Conservation (phyloP, 2,888 invertebrate genomes). For the Matsumyia berberina region DNA sequence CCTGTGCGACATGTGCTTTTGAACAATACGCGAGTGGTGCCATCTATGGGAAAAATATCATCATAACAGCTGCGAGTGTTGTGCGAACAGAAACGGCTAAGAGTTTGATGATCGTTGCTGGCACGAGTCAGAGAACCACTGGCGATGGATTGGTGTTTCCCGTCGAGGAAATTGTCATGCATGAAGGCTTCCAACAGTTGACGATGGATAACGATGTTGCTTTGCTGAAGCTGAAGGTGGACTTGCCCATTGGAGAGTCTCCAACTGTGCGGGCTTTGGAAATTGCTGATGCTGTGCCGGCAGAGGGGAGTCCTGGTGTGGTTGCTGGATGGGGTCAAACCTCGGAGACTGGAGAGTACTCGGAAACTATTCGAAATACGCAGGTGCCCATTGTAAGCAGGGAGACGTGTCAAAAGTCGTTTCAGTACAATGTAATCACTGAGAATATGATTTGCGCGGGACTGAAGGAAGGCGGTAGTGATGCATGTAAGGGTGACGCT, state of each 20-base stretch:
- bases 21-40: slow-evolving; percentile 84
- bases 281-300: slow-evolving; percentile 77
- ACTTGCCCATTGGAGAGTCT: slow-evolving; percentile 83
- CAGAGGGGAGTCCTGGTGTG: slow-evolving; percentile 78
- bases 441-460: slow-evolving; percentile 73
- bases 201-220: slow-evolving; percentile 82
- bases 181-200: slow-evolving; percentile 77
- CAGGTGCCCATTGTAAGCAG: slow-evolving; percentile 29
- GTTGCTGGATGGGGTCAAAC: slow-evolving; percentile 81
- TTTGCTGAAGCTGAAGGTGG: slow-evolving; percentile 84
- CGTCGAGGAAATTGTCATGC: slow-evolving; percentile 78
- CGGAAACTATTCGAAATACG: slow-evolving; percentile 21
- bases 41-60: slow-evolving; percentile 80
- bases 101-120: slow-evolving; percentile 77
- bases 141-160: slow-evolving; percentile 79
- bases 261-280: slow-evolving; percentile 82
- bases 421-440: slow-evolving; percentile 32
- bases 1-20: slow-evolving; percentile 34
- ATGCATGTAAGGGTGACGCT: slow-evolving; percentile 76
- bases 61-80: slow-evolving; percentile 84
- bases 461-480: slow-evolving; percentile 37
- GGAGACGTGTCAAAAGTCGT: slow-evolving; percentile 24
- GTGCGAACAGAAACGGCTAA: slow-evolving; percentile 82
- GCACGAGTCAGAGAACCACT: slow-evolving; percentile 79
- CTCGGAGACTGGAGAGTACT: slow-evolving; percentile 29